Conservation (phyloP, 2,888 invertebrate genomes). For the Aspidiotus rigidus region DNA sequence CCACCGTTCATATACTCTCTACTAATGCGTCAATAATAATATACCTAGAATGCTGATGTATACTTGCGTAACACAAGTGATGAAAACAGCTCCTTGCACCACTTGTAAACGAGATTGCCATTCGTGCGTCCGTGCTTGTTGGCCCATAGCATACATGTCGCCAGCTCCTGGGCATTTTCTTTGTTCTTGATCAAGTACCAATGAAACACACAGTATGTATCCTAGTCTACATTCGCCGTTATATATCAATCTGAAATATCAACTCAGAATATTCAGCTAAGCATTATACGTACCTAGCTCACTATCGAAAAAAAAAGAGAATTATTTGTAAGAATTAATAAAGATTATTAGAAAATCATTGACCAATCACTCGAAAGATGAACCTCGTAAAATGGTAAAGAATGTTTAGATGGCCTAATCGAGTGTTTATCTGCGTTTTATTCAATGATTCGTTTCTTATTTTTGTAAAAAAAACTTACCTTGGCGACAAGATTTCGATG, state of each 20-base stretch:
- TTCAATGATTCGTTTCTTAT: too few relatives aligned
- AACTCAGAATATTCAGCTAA: too few relatives aligned
- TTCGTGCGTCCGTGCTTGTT: slow-evolving; percentile 24
- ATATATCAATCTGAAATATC: not conserved
- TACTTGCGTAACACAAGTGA: slow-evolving; percentile 29
- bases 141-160: slow-evolving; percentile 36
- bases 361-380: too few relatives aligned
- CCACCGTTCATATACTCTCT: too few relatives aligned
- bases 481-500: slow-evolving; percentile 4
- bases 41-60: slow-evolving; percentile 35
- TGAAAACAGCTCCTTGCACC: slow-evolving; percentile 34
- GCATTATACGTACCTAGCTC: too few relatives aligned
- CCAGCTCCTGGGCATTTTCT: slow-evolving; percentile 26
- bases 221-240: slow-evolving; percentile 16
- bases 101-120: slow-evolving; percentile 34
- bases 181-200: slow-evolving; percentile 5
- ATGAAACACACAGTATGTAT: slow-evolving; percentile 15
- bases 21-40: not conserved
- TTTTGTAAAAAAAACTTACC: slow-evolving; percentile 11
- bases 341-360: too few relatives aligned
- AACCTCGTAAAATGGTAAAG: too few relatives aligned
- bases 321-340: too few relatives aligned
- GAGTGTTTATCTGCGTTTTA: too few relatives aligned
- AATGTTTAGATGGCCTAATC: too few relatives aligned
- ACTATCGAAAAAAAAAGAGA: too few relatives aligned